phyloP scores from a whole-genome alignment of 2,113 vertebrate genomes.

The Sturnus vulgaris region DNA sequence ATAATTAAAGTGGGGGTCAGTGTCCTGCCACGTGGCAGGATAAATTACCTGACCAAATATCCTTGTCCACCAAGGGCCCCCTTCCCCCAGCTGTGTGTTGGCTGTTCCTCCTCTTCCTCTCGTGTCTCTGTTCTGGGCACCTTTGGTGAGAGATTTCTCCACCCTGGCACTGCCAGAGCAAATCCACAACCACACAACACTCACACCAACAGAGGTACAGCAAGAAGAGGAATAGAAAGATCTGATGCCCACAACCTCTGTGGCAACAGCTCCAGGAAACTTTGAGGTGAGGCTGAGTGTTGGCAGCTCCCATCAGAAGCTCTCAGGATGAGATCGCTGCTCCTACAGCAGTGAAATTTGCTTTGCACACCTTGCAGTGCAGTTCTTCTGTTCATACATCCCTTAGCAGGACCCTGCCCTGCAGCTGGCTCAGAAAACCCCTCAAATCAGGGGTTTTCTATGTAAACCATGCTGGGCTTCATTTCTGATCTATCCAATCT shows the following conservation, averaged over 20 bases:
- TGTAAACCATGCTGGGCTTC: background rate
- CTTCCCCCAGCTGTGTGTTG: background rate
- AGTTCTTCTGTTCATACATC: background rate
- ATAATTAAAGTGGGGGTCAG: slow-evolving; percentile 49
- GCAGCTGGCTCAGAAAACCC: background rate
- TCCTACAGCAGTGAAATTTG: background rate
- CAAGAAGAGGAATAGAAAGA: background rate
- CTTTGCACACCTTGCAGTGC: background rate
- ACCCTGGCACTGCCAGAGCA: background rate
- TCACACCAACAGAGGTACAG: background rate
- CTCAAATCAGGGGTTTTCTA: background rate
- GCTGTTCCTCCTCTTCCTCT: background rate
- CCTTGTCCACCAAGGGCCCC: background rate
- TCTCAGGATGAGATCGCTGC: background rate
- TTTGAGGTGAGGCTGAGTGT: background rate
- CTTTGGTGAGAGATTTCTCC: background rate
- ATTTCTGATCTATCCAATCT: background rate
- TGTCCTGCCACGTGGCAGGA: background rate
- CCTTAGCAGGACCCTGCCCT: background rate
- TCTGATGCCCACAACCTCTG: background rate
- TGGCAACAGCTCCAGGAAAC: background rate
- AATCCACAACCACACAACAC: rapidly evolving
- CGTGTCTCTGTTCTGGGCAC: background rate
- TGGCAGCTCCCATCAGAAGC: background rate
- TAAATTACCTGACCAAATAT: slow-evolving; percentile 33